These are phyloP conservation scores for Neomorphus geoffroyi DNA, from an alignment of 2,797 vertebrate species.

Conservation along the genomic window DNA sequence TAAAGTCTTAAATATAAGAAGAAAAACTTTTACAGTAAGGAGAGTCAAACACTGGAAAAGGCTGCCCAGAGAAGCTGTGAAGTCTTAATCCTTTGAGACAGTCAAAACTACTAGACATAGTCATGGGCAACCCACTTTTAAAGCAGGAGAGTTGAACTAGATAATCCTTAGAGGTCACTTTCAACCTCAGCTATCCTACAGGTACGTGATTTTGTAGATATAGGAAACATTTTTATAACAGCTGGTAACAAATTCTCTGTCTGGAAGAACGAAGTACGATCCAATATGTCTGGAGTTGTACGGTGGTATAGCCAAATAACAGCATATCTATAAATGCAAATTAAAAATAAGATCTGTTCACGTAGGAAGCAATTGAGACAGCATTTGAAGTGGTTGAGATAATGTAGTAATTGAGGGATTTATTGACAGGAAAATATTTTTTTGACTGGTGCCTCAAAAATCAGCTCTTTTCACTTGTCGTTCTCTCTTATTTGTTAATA, in stretches of 20 bases:
- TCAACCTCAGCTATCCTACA: background rate
- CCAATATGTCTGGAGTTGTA: background rate
- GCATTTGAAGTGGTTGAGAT: background rate
- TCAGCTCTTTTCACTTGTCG: background rate
- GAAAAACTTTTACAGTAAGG: background rate
- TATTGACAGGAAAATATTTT: background rate
- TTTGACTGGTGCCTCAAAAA: background rate
- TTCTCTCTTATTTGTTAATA: background rate
- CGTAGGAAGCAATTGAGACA: constrained; percentile 10
- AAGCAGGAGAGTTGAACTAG: background rate
- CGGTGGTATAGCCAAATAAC: background rate
- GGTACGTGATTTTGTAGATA: background rate
- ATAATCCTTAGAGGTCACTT: background rate
- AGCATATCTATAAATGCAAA: background rate
- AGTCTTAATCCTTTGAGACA: background rate
- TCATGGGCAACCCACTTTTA: background rate
- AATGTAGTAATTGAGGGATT: background rate
- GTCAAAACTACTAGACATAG: background rate
- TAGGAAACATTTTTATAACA: background rate
- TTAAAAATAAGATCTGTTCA: background rate
- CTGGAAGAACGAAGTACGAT: background rate
- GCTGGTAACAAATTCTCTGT: background rate
- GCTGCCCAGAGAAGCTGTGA: background rate
- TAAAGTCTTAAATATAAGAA: background rate
- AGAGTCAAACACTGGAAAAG: background rate